Evolutionary conservation across 2,113 vertebrate species (phyloP).

Genomic region (Pachyramphus minor): DNA sequence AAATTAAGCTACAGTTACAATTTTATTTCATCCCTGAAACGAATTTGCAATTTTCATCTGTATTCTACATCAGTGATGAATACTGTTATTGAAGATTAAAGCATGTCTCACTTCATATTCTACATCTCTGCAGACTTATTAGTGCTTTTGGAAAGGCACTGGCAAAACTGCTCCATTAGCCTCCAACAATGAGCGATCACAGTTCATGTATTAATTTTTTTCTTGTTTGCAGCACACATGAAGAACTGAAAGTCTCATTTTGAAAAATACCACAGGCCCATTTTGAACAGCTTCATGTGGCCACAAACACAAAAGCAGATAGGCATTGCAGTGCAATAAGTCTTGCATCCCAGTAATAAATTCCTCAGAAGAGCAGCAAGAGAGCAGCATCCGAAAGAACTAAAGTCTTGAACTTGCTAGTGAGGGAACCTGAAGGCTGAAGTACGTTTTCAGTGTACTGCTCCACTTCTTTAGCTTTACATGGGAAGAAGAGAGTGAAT

Average conservation of each 20-base stretch:
- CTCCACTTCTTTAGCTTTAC: background rate
- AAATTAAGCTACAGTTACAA: background rate
- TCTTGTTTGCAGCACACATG: background rate
- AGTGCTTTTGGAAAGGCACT: background rate
- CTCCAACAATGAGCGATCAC: background rate
- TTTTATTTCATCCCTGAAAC: background rate
- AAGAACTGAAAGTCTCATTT: background rate
- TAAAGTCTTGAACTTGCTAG: background rate
- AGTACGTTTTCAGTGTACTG: background rate
- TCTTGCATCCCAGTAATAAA: background rate
- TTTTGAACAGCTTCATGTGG: background rate
- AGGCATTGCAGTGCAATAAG: background rate
- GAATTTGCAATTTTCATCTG: background rate
- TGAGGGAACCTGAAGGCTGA: background rate
- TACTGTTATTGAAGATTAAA: background rate
- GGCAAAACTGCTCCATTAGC: background rate
- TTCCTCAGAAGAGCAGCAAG: background rate
- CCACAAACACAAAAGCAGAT: background rate
- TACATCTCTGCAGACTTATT: background rate
- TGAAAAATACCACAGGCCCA: background rate
- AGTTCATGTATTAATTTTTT: background rate
- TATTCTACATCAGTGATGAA: background rate
- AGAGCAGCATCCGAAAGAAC: background rate
- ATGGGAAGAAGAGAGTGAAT: background rate
- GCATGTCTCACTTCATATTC: background rate